Base-by-base conservation (phyloP, 2,113 vertebrate species). In the Serinus canaria region DNA sequence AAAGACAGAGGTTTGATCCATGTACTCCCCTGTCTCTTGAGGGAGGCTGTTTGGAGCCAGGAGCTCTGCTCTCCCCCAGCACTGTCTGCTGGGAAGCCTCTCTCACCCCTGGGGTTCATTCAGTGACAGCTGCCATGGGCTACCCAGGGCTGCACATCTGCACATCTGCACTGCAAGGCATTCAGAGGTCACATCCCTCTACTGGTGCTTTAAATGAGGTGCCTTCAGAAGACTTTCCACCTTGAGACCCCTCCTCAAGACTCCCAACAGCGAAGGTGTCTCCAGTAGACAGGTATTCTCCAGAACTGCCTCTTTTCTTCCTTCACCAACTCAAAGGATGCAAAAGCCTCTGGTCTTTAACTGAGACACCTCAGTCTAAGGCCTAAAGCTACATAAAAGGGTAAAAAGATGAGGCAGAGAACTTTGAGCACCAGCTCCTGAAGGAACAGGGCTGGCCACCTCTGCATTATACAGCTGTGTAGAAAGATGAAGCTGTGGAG, bases 41-140 rank as follows among this genome's bases (percentile, higher is more conserved):
- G 52, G 55, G 39, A 67, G 41, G 11, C 12, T 53, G 0, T 80
- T 35, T 74, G 49, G 33, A 89, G 13, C 10, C 2, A 1, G 25
- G 1, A 1, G 7, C 1, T 0, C n/a, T 79, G 46, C 19, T 66
- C 1, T 10, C 8, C 41, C 4, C 0, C 41, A 30, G 6, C 3
- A 2, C 28, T 22, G 10, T 56, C 59, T 50, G 4, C 28, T 66
- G 37, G 13, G 9, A n/a, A 74, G 10, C 24, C 8, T 67, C 72
- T 53, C 30, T 22, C 13, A n/a, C 0, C 0, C 5, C 12, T 4
- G 2, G 2, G 18, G 2, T 13, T 56, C 33, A 78, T 13, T 52
- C 33, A 78, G 18, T 3, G 13, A 2, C 27, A 16, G 17, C 13
- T 31, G 31, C 15, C 0, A 0, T 17, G 41, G 53, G 3, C 25